Evolutionary conservation across 2,797 vertebrate species (phyloP), one percentile per base, ranked within the genome.

Genomic region (Ceyx erithaca): DNA sequence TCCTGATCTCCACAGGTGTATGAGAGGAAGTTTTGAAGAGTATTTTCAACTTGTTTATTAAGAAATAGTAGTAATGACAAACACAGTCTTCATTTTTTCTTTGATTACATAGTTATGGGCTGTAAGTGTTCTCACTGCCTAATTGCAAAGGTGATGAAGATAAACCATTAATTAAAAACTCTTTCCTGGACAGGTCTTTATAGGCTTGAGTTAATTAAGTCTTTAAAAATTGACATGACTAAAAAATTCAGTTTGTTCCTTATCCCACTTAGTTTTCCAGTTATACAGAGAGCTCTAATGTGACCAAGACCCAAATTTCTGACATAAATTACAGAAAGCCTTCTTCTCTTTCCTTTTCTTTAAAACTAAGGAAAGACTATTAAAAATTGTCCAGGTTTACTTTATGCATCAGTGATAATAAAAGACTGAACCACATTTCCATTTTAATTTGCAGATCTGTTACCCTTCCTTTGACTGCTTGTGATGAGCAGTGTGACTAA

Each of bases 81-180:
- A 61, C 31, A 57, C 33, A 31, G 46, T 76, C 75, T 68, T 82
- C 84, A 30, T 77, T 88, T 75, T 84, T 80, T 40, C 41, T 91
- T 84, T 83, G 49, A 54, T 81, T 85, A 70, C 9, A 3, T 96
- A 97, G 97, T 97, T 97, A 95, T 97, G 97, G 97, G 97, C 96
- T 98, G 95, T 97, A 97, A 98, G 97, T 97, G 96, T 97, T 98
- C 97, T 98, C 97, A 58, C 62, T 92, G 86, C 33, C 62, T 95
- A 94, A 96, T 94, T 96, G 94, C 84, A 67, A 83, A 96, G 84
- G 81, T 94, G 76, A 81, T 68, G 71, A 75, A 93, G 84, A 90
- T 87, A 88, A 94, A 92, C 72, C 5, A 33, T 92, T 92, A 93
- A 94, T 93, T 94, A 90, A 95, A 96, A 91, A 61, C 76, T 83